These are phyloP conservation scores for Neotoxoptera formosana DNA, from an alignment of 1,140 invertebrate species.

Conservation along the genomic window DNA sequence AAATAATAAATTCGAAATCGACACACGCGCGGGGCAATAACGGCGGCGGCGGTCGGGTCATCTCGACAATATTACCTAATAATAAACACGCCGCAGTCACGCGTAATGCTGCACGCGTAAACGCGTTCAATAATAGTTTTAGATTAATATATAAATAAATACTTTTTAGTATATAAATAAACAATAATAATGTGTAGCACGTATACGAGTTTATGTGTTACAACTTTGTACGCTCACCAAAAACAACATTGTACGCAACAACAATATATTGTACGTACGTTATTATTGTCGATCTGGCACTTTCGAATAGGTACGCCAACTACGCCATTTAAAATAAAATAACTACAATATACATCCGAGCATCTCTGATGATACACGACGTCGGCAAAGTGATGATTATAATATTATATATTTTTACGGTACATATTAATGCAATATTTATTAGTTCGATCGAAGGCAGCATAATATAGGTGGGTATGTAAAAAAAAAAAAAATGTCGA, in stretches of 20 bases:
- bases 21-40: not conserved
- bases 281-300: not conserved
- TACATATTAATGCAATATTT: not conserved
- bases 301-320: constrained; percentile 5
- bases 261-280: not conserved
- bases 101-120: not conserved
- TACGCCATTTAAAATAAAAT: not conserved
- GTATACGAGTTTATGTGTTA: not conserved
- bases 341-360: not conserved
- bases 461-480: not conserved
- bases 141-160: not conserved
- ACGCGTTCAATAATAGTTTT: constrained; percentile 15
- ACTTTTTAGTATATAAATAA: not conserved
- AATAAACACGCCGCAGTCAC: not conserved
- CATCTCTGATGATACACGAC: not conserved
- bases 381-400: not conserved
- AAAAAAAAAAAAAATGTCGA: no score
- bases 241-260: not conserved
- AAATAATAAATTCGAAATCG: constrained; percentile 6
- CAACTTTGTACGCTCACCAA: constrained; percentile 12
- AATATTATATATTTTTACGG: not conserved
- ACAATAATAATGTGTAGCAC: not conserved
- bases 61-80: not conserved
- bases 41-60: no score
- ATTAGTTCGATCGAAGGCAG: not conserved